A percentile compares a stretch with the other conserved stretches of the same genome.
phyloP scores from a whole-genome alignment of 2,888 invertebrate species.

The Busseola fusca region DNA sequence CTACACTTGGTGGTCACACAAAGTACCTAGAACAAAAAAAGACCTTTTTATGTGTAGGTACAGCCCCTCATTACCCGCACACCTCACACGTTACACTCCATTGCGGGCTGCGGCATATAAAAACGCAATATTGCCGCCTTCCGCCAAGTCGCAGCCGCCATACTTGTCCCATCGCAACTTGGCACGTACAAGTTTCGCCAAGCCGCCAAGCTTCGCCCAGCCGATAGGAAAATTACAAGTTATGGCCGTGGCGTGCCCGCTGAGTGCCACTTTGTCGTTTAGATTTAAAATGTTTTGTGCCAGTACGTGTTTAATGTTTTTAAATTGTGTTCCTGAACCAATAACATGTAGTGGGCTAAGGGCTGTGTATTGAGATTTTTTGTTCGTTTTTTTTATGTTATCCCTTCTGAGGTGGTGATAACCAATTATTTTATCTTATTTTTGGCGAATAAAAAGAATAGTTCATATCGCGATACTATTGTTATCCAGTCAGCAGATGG shows the following conservation, averaged over 20 bases:
- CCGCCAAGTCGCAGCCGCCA: conserved; percentile 13
- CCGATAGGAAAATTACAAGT: conserved; percentile 55
- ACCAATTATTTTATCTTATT: neutral
- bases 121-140: conserved; percentile 28
- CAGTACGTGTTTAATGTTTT: conserved; percentile 43
- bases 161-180: conserved; percentile 43
- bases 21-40: neutral
- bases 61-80: conserved; percentile 11
- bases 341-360: conserved; percentile 15
- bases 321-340: conserved; percentile 24
- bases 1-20: neutral
- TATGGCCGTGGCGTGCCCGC: conserved; percentile 51
- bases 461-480: neutral
- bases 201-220: conserved; percentile 38
- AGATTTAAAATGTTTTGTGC: conserved; percentile 53
- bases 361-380: neutral
- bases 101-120: conserved; percentile 23
- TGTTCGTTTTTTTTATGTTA: neutral
- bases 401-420: neutral
- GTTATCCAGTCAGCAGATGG: neutral
- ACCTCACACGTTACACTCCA: conserved; percentile 17
- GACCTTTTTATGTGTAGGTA: neutral
- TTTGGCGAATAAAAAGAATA: neutral
- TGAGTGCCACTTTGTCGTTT: conserved; percentile 43
- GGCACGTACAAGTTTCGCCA: conserved; percentile 47